Evolutionary conservation across 2,113 vertebrate species (phyloP).

Genomic region (Poeciliopsis turrubarensis): DNA sequence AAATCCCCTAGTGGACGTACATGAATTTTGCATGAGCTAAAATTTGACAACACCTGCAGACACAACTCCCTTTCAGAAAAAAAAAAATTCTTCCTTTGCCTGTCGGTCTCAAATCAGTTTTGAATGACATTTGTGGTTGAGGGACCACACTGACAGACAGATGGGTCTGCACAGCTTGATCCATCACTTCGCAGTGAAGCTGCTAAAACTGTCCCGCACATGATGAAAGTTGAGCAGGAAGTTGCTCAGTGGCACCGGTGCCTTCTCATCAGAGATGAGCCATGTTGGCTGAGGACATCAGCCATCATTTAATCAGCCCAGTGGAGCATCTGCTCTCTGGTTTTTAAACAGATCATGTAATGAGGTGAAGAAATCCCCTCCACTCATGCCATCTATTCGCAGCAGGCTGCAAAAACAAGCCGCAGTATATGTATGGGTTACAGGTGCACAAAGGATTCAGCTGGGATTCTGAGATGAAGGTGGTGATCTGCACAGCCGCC

Average conservation of each 20-base stretch:
- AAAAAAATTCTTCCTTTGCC: not conserved
- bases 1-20: not conserved
- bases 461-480: constrained; percentile 49
- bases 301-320: constrained; percentile 66
- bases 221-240: constrained; percentile 10
- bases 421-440: constrained; percentile 40
- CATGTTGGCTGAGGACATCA: constrained; percentile 42
- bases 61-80: not conserved
- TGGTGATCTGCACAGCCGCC: constrained; percentile 41
- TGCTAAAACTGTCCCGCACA: constrained; percentile 11
- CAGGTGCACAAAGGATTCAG: constrained; percentile 51
- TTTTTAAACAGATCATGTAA: constrained; percentile 66
- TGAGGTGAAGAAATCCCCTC: constrained; percentile 48
- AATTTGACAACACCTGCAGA: not conserved
- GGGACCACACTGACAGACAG: not conserved
- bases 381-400: constrained; percentile 43
- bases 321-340: constrained; percentile 57
- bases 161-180: constrained; percentile 18
- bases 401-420: constrained; percentile 38
- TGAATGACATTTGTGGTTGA: not conserved
- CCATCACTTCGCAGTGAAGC: not conserved
- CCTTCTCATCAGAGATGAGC: constrained; percentile 37
- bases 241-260: constrained; percentile 35
- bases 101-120: not conserved
- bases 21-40: not conserved